Conservation (phyloP, 2,888 invertebrate genomes). For the Caenorhabditis wallacei region DNA sequence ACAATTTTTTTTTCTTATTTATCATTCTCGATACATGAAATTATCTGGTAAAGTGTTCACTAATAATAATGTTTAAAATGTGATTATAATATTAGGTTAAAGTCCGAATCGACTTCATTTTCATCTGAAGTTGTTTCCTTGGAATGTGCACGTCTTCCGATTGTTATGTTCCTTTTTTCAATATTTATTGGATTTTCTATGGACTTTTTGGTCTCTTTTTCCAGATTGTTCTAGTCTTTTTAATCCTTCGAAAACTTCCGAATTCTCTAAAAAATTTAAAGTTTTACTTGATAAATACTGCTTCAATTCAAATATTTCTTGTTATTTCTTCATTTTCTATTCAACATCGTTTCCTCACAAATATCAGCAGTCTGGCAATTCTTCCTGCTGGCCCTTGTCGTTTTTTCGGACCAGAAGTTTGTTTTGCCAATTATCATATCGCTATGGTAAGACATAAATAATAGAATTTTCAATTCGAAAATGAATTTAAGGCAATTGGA, state of each 20-base stretch:
- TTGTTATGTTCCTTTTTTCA: slow-evolving; percentile 42
- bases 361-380: slow-evolving; percentile 22
- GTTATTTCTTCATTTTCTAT: slow-evolving; percentile 19
- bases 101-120: slow-evolving; percentile 6
- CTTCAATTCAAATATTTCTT: slow-evolving; percentile 17
- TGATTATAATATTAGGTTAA: slow-evolving; percentile 27
- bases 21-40: slow-evolving; percentile 11
- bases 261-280: slow-evolving; percentile 24
- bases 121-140: slow-evolving; percentile 3
- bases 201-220: slow-evolving; percentile 16
- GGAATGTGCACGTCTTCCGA: slow-evolving; percentile 36
- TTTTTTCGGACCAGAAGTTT: slow-evolving; percentile 27
- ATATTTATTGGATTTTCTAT: slow-evolving; percentile 30
- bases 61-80: slow-evolving; percentile 36
- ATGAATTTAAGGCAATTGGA: background rate
- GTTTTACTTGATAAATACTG: slow-evolving; percentile 35
- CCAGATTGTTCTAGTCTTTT: slow-evolving; percentile 16
- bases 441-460: slow-evolving; percentile 4
- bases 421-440: slow-evolving; percentile 39
- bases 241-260: slow-evolving; percentile 38
- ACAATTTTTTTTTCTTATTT: background rate
- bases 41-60: slow-evolving; percentile 11
- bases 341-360: slow-evolving; percentile 27
- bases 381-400: slow-evolving; percentile 30
- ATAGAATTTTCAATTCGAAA: background rate